phyloP scores from a whole-genome alignment of 2,888 invertebrate species.

The Tineola bisselliella region DNA sequence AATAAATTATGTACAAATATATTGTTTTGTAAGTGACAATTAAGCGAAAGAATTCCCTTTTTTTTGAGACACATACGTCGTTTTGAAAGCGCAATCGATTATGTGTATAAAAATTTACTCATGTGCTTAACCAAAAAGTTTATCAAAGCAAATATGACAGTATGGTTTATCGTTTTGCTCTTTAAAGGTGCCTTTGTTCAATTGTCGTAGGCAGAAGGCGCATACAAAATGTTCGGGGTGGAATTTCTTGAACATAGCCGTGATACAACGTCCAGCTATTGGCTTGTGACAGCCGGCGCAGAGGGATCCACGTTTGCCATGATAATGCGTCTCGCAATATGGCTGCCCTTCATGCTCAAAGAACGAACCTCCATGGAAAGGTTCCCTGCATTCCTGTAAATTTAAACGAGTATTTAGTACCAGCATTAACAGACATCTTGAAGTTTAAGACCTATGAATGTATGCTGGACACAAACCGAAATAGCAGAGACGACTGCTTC shows the following conservation, averaged over 20 bases:
- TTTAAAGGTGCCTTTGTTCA: constrained; percentile 99
- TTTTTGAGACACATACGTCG: neutral
- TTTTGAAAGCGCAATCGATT: neutral
- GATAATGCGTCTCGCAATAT: constrained; percentile 99
- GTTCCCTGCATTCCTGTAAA: constrained; percentile 92
- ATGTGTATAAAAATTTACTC: too few species aligned
- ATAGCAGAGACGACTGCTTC: too few species aligned
- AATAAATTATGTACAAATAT: too few species aligned
- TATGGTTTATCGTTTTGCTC: constrained; percentile 99
- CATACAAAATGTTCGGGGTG: constrained; percentile 99
- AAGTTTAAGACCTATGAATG: too few species aligned
- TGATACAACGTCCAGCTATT: constrained; percentile 97
- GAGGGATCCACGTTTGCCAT: constrained; percentile 94
- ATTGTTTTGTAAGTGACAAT: too few species aligned
- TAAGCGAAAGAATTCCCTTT: neutral
- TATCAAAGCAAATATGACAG: constrained; percentile 97
- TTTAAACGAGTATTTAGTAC: too few species aligned
- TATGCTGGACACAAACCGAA: too few species aligned
- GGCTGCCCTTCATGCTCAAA: constrained; percentile 98
- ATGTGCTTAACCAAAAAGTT: constrained; percentile 82
- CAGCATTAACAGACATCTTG: too few species aligned
- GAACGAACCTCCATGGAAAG: constrained; percentile 97
- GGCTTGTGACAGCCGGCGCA: constrained; percentile 99
- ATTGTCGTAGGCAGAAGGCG: constrained; percentile 97
- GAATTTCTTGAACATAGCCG: constrained; percentile 98